Percentiles rank a stretch among this genome's conserved stretches.
Conservation (phyloP, 1,140 invertebrate genomes). For the Pemphigus obesinymphae region DNA sequence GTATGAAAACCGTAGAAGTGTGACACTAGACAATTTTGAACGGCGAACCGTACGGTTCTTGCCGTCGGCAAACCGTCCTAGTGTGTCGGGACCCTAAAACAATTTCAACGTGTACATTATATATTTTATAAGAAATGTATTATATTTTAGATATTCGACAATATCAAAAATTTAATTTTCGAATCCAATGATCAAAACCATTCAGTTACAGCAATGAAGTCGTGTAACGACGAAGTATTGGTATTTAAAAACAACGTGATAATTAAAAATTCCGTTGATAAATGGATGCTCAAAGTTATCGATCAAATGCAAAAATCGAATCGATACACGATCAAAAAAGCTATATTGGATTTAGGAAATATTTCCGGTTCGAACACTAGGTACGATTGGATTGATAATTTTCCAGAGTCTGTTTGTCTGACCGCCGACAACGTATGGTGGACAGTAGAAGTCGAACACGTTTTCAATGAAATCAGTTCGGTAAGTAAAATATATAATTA, state of each 20-base stretch:
- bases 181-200: conserved; percentile 59
- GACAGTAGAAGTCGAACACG: conserved; percentile 87
- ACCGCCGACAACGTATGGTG: conserved; percentile 87
- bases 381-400: conserved; percentile 76
- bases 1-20: too few species aligned
- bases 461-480: conserved; percentile 56
- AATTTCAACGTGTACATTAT: not conserved
- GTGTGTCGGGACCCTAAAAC: not conserved
- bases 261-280: conserved; percentile 68
- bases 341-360: conserved; percentile 81
- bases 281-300: conserved; percentile 83
- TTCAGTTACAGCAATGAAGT: conserved; percentile 73
- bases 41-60: too few species aligned
- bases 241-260: conserved; percentile 63
- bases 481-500: not conserved
- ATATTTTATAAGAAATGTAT: too few species aligned
- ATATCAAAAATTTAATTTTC: conserved; percentile 70
- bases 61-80: too few species aligned
- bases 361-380: conserved; percentile 59
- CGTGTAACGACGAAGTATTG: conserved; percentile 80
- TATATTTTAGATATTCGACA: conserved; percentile 67
- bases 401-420: conserved; percentile 81
- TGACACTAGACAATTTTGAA: too few species aligned
- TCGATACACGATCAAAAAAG: conserved; percentile 79
- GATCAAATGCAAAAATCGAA: conserved; percentile 79